Percentiles rank a stretch among this genome's conserved stretches.
phyloP scores from a whole-genome alignment of 2,888 invertebrate species.

The Anaspis maculata region DNA sequence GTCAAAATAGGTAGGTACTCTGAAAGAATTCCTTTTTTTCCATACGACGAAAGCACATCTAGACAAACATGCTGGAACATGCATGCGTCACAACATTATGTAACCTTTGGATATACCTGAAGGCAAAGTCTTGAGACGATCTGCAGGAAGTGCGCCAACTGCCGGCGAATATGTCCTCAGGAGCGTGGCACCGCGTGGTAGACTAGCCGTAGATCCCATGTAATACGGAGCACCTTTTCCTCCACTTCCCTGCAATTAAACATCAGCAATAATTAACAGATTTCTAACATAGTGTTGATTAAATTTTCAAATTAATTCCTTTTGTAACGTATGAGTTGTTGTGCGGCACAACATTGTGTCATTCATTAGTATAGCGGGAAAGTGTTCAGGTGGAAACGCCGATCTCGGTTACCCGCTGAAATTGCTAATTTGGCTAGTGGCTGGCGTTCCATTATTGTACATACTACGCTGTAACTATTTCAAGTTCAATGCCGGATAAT shows the following conservation, averaged over 20 bases:
- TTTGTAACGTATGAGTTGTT: neutral
- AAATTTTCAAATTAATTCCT: constrained; percentile 1
- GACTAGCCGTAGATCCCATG: constrained; percentile 56
- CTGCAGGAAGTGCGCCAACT: constrained; percentile 50
- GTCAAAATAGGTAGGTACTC: too few relatives aligned
- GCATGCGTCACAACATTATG: neutral
- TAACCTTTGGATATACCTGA: constrained; percentile 39
- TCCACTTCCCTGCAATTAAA: constrained; percentile 44
- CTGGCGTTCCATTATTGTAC: too few relatives aligned
- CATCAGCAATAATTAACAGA: neutral
- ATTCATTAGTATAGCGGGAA: too few relatives aligned
- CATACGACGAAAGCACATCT: too few relatives aligned
- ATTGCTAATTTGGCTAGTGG: too few relatives aligned
- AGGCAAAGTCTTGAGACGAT: constrained; percentile 49
- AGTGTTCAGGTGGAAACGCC: too few relatives aligned
- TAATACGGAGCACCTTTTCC: constrained; percentile 60
- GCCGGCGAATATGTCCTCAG: constrained; percentile 62
- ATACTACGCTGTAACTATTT: too few relatives aligned
- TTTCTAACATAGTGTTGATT: neutral
- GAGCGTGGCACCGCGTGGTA: constrained; percentile 59
- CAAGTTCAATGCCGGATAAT: too few relatives aligned
- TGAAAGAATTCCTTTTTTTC: too few relatives aligned
- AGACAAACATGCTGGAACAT: too few relatives aligned
- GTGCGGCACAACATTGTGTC: too few relatives aligned
- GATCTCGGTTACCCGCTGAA: too few relatives aligned